Evolutionary conservation across 2,888 invertebrate species (phyloP), one percentile per base, ranked within the genome.

Genomic region (Pantelozetes paolii): DNA sequence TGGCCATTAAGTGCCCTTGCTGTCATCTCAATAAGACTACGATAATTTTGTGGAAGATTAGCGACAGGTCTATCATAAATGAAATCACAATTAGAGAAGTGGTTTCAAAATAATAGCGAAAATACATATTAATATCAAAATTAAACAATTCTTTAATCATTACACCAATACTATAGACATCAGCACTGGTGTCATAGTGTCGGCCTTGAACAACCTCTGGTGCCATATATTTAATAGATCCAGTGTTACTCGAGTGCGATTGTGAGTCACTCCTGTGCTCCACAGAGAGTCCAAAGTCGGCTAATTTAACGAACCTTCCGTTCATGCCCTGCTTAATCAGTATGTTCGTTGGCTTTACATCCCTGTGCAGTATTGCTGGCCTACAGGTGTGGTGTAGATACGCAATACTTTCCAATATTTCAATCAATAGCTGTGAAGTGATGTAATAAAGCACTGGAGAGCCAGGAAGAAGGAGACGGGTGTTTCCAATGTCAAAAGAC

Each of bases 151-250:
- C 30, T 28, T 57, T 26, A 28, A 57, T 57, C 8, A 57, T 57
- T 28, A 57, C 30, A 57, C 57, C 57, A 11, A 57, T 30, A 15
- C 62, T 62, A 62, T 32, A 62, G 32, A 62, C 18, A n/a, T 62
- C 32, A 3, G 36, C 62, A 1, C 28, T 62, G 11, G 32, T 32
- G 30, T 18, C n/a, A 26, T 62, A 62, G 3, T 32, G 8, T 11
- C 32, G 18, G n/a, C 32, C n/a, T 1, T 1, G 30, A 6, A 18
- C 28, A 1, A 62, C 62, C n/a, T 62, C 62, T 1, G 62, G 62
- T 2, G 62, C 62, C 36, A 62, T 62, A 62, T 62, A 62, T 62
- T 3, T 18, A 1, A 6, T 2, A 1, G 62, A 32, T 9, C 62
- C 62, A 5, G 18, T 0, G n/a, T 6, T 32, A 18, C 18, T 18